Percentiles rank a stretch among this genome's conserved stretches.
Evolutionary conservation across 2,888 invertebrate genomes (phyloP).

Genomic region (Cataglyphis cursor): DNA sequence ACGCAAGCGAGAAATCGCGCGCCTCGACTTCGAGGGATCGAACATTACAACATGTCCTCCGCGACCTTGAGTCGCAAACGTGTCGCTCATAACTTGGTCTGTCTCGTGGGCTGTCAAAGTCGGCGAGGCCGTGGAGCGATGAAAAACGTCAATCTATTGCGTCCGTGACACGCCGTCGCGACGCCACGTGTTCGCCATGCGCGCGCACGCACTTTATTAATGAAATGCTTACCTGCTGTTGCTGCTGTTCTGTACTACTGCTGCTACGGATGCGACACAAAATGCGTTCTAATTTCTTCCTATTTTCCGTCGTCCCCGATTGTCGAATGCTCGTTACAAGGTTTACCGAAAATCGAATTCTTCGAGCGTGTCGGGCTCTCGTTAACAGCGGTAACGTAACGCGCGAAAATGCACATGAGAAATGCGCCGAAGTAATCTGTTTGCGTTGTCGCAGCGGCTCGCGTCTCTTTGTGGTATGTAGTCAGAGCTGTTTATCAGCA

Average conservation of each 20-base stretch:
- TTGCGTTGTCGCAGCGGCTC: slow-evolving; percentile 69
- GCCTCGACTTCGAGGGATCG: slow-evolving; percentile 51
- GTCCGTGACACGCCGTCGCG: slow-evolving; percentile 20
- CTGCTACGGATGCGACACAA: background rate
- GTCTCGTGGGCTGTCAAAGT: slow-evolving; percentile 15
- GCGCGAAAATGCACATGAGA: slow-evolving; percentile 64
- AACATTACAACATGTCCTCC: slow-evolving; percentile 74
- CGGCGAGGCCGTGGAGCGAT: background rate
- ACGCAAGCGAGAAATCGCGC: slow-evolving; percentile 49
- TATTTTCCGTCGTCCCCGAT: background rate
- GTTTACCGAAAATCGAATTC: slow-evolving; percentile 22
- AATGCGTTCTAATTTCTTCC: background rate
- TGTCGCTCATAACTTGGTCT: slow-evolving; percentile 62
- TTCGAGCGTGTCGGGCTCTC: slow-evolving; percentile 19
- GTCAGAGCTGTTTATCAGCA: slow-evolving; percentile 64
- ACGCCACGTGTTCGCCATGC: slow-evolving; percentile 46
- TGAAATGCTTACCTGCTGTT: slow-evolving; percentile 72
- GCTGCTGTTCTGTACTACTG: slow-evolving; percentile 8
- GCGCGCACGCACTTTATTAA: background rate
- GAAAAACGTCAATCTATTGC: background rate
- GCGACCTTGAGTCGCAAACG: slow-evolving; percentile 72
- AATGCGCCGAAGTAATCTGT: slow-evolving; percentile 57
- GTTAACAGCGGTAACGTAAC: slow-evolving; percentile 32
- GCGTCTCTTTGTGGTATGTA: slow-evolving; percentile 64
- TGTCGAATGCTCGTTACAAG: background rate